A percentile compares a stretch with the other conserved stretches of the same genome.
These are phyloP conservation scores for Drosophila anceps DNA, from an alignment of 2,888 invertebrate species.

Conservation along the genomic window DNA sequence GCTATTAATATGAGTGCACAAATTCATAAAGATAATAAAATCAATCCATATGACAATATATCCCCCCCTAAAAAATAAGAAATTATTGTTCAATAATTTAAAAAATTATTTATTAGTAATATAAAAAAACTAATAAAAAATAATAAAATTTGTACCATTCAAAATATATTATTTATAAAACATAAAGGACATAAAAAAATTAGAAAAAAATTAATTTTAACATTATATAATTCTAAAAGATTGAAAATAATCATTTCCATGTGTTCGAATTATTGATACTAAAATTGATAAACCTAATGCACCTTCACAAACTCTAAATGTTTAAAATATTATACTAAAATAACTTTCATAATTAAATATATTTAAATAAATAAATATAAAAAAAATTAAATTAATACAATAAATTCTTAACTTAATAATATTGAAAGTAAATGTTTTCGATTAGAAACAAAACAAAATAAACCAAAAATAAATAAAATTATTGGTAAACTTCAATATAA, in stretches of 20 bases:
- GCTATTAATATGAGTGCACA: no score
- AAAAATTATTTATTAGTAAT: not conserved
- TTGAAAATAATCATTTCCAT: no score
- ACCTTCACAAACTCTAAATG: no score
- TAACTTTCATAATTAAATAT: not conserved
- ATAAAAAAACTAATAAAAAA: slow-evolving; percentile 56
- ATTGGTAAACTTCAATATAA: no score
- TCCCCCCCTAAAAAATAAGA: not conserved
- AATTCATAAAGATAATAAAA: no score
- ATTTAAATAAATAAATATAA: not conserved
- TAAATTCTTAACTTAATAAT: not conserved
- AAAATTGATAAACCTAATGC: no score
- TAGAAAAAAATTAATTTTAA: no score
- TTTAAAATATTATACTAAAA: not conserved
- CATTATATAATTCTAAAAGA: no score
- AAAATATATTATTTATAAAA: no score
- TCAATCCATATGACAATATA: not conserved
- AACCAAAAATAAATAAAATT: slow-evolving; percentile 86
- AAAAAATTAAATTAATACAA: not conserved
- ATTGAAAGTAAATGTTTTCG: not conserved
- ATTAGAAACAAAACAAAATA: slow-evolving; percentile 87
- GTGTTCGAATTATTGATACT: no score
- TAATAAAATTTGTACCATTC: no score
- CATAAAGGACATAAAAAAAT: no score
- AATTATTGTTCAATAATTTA: not conserved